Conservation (phyloP, 1,140 invertebrate genomes). For the Harpegnathos saltator region DNA sequence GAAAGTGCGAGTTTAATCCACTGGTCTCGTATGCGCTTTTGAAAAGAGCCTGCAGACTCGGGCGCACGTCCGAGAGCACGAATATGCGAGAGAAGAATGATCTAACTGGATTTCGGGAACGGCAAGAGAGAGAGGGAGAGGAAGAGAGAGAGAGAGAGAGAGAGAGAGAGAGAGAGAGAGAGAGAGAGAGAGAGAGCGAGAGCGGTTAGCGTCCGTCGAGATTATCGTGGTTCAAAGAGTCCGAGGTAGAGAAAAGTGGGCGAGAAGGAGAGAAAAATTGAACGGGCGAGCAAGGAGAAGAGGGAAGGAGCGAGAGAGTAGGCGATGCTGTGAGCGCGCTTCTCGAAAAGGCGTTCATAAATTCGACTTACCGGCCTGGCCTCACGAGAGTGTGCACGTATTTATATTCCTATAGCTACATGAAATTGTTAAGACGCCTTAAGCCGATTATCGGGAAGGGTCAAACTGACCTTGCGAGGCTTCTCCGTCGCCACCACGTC, state of each 20-base stretch:
- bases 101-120: constrained; percentile 18
- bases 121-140: too few relatives aligned
- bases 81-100: constrained; percentile 11
- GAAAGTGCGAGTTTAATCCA: background rate
- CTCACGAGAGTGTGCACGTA: constrained; percentile 59
- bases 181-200: too few relatives aligned
- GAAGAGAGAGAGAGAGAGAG: too few relatives aligned
- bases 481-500: constrained; percentile 72
- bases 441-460: constrained; percentile 82
- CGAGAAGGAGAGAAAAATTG: constrained; percentile 40
- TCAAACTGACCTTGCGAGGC: constrained; percentile 78
- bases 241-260: constrained; percentile 17
- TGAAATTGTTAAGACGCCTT: constrained; percentile 80
- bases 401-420: constrained; percentile 79
- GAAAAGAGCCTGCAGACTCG: constrained; percentile 25
- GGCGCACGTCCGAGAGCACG: background rate
- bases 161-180: too few relatives aligned
- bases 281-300: constrained; percentile 35
- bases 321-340: background rate
- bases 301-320: constrained; percentile 36
- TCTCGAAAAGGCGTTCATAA: constrained; percentile 79
- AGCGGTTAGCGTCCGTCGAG: constrained; percentile 30
- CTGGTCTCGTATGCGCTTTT: background rate
- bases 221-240: constrained; percentile 74
- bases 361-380: constrained; percentile 81